Percentiles rank a stretch among this genome's conserved stretches.
phyloP scores from a whole-genome alignment of 2,888 invertebrate species.

The Eurytoma californica region DNA sequence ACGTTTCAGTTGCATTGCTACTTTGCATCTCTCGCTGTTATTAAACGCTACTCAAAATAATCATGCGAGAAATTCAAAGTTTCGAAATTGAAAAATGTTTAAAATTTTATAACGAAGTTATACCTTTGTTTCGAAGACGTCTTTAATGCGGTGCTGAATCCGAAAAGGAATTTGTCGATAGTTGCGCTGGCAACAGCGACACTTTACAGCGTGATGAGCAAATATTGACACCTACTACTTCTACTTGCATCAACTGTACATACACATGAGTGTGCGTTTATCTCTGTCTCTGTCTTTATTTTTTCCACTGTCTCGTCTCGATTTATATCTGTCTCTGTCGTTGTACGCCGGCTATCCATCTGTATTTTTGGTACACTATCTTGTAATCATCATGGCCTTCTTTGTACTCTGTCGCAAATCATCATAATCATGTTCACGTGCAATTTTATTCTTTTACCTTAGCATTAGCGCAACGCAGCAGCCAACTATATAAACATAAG shows the following conservation, averaged over 20 bases:
- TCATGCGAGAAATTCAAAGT: neutral
- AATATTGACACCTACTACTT: constrained; percentile 16
- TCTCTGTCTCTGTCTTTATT: constrained; percentile 43
- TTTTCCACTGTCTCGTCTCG: constrained; percentile 47
- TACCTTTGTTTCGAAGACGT: neutral
- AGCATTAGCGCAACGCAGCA: constrained; percentile 47
- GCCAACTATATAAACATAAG: constrained; percentile 8
- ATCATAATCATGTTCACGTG: constrained; percentile 41
- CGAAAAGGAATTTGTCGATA: constrained; percentile 20
- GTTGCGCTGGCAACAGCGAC: constrained; percentile 1
- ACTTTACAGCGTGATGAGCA: constrained; percentile 6
- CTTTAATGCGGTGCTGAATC: constrained; percentile 9
- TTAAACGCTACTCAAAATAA: neutral
- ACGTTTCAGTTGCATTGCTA: neutral
- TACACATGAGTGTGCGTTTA: constrained; percentile 37
- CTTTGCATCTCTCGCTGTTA: neutral
- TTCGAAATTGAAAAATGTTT: neutral
- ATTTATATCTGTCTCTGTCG: constrained; percentile 31
- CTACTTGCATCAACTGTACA: constrained; percentile 10
- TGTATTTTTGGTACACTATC: constrained; percentile 23
- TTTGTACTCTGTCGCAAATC: constrained; percentile 42
- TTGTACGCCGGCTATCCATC: constrained; percentile 33
- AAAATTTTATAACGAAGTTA: too few species aligned
- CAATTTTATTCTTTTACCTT: constrained; percentile 30
- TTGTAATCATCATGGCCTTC: constrained; percentile 28